Evolutionary conservation across 2,797 vertebrate species (phyloP), one percentile per base, ranked within the genome.

Genomic region (Alauda arvensis): DNA sequence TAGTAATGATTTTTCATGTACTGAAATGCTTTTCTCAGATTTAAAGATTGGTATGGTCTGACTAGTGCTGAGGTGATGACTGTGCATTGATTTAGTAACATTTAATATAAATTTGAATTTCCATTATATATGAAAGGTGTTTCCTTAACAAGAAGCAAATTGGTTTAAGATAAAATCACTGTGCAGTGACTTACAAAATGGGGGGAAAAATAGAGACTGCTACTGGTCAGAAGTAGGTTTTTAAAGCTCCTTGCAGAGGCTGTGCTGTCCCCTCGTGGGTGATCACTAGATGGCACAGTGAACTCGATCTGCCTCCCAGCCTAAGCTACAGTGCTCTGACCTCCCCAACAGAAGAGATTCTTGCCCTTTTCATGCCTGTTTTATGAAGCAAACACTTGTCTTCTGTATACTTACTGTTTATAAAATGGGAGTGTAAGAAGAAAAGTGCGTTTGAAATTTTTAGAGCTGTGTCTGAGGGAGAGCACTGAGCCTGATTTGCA

Each of bases 251-350:
- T 1, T 16, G 9, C 10, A 25, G 1, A 57, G 62, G 53, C 39
- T 75, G 68, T 79, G 37, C 40, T 86, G 85, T 89, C 46, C 26
- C 28, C 5, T 39, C 14, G 3, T 65, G 5, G 45, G 33, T 56
- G 25, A 56, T 76, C 90, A 80, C 90, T 85, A 91, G 90, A 40
- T 87, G 95, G 92, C 93, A 92, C 66, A 74, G 31, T 51, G 83
- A 68, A 33, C 61, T 85, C 7, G 1, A 24, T 6, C 43, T 29
- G 42, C 42, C 60, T 16, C 24, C 9, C 56, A 56, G 33, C 25
- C 14, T 59, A 7, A 66, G 43, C 28, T 23, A 1, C 23, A 45
- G 20, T 10, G 3, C 69, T 39, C 23, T 24, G 42, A 33, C 37
- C 16, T 65, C 55, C 23, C 13, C 2, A 0, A 1, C 0, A 29